Evolutionary conservation across 2,113 vertebrate species (phyloP).

Genomic region (Anarhynchus alexandrinus): DNA sequence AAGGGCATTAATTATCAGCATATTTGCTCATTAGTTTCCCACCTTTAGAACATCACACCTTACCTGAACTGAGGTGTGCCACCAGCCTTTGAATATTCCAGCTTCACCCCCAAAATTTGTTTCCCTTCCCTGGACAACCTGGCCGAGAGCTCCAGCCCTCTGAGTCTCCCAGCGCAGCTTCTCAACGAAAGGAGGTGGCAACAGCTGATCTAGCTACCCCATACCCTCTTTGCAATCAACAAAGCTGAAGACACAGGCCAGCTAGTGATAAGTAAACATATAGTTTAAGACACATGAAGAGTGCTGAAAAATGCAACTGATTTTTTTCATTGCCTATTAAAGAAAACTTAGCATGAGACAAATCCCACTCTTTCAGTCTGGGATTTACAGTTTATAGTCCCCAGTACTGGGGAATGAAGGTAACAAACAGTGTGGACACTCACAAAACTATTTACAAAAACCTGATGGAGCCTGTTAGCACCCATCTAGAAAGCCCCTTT

Average conservation of each 20-base stretch:
- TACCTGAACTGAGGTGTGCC: neutral
- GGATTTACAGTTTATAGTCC: neutral
- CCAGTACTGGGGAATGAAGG: neutral
- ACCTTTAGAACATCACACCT: neutral
- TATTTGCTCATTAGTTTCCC: neutral
- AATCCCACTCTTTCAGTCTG: neutral
- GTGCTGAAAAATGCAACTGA: accelerated
- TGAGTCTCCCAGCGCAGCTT: neutral
- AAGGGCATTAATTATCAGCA: neutral
- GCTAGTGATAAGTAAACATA: neutral
- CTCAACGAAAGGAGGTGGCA: neutral
- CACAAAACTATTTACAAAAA: neutral
- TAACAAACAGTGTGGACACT: neutral
- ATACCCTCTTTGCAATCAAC: neutral
- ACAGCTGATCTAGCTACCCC: neutral
- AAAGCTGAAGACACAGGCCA: neutral
- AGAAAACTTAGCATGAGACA: neutral
- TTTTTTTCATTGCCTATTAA: neutral
- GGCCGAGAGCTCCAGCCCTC: neutral
- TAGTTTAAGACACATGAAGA: neutral
- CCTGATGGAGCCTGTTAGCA: neutral
- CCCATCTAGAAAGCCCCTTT: neutral
- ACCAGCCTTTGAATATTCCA: neutral
- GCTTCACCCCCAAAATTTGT: neutral
- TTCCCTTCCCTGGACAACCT: neutral